Evolutionary conservation across 2,888 invertebrate genomes (phyloP).

Genomic region (Hirtodrosophila histrioides): DNA sequence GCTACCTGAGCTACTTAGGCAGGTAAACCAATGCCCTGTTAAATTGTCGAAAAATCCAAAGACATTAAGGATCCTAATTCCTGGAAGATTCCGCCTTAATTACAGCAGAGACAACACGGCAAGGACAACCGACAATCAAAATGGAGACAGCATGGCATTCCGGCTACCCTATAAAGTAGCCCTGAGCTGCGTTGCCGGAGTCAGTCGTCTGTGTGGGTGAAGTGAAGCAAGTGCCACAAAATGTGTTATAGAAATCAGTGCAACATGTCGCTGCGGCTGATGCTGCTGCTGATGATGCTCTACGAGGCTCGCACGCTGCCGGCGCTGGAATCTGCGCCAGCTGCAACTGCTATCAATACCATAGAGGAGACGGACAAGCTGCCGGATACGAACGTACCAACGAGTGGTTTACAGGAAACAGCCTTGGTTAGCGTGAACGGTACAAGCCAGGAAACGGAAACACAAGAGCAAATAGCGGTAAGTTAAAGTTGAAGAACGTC

Average conservation of each 20-base stretch:
- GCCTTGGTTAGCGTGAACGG: conserved; percentile 16
- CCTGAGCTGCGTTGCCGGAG: not conserved
- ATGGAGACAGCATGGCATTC: conserved; percentile 7
- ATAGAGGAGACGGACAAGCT: conserved; percentile 62
- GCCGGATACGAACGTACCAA: conserved; percentile 39
- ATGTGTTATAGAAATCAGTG: conserved; percentile 42
- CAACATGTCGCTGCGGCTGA: conserved; percentile 22
- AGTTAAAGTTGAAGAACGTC: conserved; percentile 7
- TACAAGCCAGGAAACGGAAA: conserved; percentile 25
- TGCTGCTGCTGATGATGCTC: conserved; percentile 39
- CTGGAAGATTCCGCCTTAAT: conserved; percentile 48
- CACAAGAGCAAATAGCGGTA: conserved; percentile 44
- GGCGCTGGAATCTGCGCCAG: conserved; percentile 50
- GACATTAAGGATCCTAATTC: conserved; percentile 40
- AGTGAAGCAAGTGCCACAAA: conserved; percentile 26
- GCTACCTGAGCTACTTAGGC: conserved; percentile 50
- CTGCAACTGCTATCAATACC: conserved; percentile 40
- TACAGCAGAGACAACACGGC: conserved; percentile 29
- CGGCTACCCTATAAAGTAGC: conserved; percentile 39
- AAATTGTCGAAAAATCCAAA: conserved; percentile 39
- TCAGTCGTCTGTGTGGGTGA: conserved; percentile 27
- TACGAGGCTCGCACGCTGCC: conserved; percentile 39
- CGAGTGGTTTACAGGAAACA: conserved; percentile 12
- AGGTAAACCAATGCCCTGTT: conserved; percentile 44
- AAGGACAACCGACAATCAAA: conserved; percentile 11